A percentile compares a stretch with the other conserved stretches of the same genome.
These are phyloP conservation scores for Sphaerodactylus townsendi DNA, from an alignment of 2,113 vertebrate genomes.

Conservation along the genomic window DNA sequence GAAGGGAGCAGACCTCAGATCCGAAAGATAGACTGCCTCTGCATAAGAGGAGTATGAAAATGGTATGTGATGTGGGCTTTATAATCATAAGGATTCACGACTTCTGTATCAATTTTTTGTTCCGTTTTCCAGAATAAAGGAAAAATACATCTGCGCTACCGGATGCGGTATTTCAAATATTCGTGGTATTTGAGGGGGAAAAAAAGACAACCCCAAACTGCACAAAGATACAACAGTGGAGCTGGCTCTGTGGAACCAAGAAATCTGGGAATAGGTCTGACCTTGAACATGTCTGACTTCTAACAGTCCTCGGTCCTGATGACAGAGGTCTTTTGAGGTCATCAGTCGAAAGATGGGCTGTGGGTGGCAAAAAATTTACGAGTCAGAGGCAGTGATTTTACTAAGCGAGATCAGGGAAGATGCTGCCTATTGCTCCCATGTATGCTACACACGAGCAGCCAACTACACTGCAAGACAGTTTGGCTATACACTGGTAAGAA, in stretches of 20 bases:
- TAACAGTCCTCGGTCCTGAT: not conserved
- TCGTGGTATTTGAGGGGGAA: too few species aligned
- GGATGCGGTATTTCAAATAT: not conserved
- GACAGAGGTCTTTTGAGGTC: fast-evolving
- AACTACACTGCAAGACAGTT: not conserved
- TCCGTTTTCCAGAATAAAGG: not conserved
- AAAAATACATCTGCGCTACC: not conserved
- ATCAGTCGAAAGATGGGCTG: not conserved
- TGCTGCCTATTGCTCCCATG: not conserved
- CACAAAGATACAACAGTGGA: not conserved
- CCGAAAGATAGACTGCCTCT: not conserved
- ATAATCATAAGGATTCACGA: not conserved
- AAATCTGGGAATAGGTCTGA: not conserved
- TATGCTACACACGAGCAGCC: not conserved
- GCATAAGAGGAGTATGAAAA: not conserved
- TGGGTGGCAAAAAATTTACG: not conserved
- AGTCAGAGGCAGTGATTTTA: not conserved
- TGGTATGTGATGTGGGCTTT: not conserved
- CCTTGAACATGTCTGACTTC: not conserved
- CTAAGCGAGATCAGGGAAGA: not conserved
- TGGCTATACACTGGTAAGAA: not conserved
- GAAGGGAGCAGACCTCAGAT: not conserved
- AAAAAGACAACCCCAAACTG: too few species aligned
- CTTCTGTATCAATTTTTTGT: conserved; percentile 15
- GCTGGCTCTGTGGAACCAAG: not conserved